Conservation (phyloP, 2,113 vertebrate genomes). For the Trichomycterus rosablanca region DNA sequence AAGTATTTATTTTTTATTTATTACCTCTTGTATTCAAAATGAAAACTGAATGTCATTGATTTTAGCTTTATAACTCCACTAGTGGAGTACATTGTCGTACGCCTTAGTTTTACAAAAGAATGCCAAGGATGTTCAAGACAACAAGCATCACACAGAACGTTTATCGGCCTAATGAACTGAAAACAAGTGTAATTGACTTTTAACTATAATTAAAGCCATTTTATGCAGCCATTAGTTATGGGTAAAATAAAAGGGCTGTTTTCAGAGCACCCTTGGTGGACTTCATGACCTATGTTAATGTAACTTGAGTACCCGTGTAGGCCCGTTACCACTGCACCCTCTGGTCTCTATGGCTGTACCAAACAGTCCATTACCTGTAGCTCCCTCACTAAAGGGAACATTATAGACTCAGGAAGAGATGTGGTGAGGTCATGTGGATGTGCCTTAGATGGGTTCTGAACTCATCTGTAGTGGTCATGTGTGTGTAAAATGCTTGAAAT, state of each 20-base stretch:
- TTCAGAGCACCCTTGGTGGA: not conserved
- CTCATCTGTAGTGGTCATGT: constrained; percentile 51
- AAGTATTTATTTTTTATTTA: constrained; percentile 61
- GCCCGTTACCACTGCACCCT: constrained; percentile 22
- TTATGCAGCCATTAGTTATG: constrained; percentile 3
- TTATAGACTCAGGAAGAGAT: constrained; percentile 33
- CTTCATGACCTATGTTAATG: constrained; percentile 41
- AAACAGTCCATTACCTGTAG: constrained; percentile 1
- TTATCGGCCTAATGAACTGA: too few relatives aligned
- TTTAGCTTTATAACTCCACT: constrained; percentile 58
- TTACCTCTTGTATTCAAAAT: constrained; percentile 46
- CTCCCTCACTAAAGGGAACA: constrained; percentile 22
- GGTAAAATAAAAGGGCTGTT: too few relatives aligned
- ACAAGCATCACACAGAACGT: constrained; percentile 3
- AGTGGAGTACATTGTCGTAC: too few relatives aligned
- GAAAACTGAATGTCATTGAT: constrained; percentile 62
- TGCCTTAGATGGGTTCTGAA: constrained; percentile 57
- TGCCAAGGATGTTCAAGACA: constrained; percentile 50
- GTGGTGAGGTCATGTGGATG: constrained; percentile 39
- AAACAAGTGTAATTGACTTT: constrained; percentile 25
- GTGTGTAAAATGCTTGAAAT: constrained; percentile 43
- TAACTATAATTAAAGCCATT: not conserved
- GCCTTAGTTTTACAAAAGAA: constrained; percentile 54
- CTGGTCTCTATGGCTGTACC: constrained; percentile 9
- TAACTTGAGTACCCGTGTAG: constrained; percentile 41